Conservation (phyloP, 2,888 invertebrate genomes). For the Griposia aprilina region DNA sequence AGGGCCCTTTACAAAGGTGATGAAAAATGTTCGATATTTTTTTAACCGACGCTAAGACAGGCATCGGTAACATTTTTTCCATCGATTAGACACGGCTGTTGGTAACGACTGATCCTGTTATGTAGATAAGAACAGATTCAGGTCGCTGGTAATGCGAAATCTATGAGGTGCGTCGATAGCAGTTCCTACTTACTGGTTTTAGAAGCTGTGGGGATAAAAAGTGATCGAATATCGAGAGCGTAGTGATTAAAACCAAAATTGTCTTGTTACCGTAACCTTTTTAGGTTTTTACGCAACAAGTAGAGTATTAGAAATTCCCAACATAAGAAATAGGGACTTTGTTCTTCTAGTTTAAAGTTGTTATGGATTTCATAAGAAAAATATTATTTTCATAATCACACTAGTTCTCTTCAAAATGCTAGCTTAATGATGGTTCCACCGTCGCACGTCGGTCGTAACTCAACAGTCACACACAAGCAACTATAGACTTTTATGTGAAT, state of each 20-base stretch:
- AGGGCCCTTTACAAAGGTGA: neutral
- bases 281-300: neutral
- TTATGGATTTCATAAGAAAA: neutral
- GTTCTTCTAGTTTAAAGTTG: neutral
- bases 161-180: conserved; percentile 34
- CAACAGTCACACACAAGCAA: neutral
- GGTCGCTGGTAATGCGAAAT: conserved; percentile 22
- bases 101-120: conserved; percentile 40
- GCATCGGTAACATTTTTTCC: conserved; percentile 11
- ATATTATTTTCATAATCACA: neutral
- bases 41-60: conserved; percentile 1
- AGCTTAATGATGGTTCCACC: neutral
- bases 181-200: neutral
- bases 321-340: neutral
- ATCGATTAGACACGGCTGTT: conserved; percentile 30
- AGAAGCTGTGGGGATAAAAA: neutral
- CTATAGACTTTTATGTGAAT: too few relatives aligned
- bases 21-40: neutral
- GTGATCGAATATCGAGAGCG: neutral
- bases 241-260: neutral
- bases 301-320: neutral
- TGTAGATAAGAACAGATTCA: conserved; percentile 21
- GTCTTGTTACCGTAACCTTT: neutral
- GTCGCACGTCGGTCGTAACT: neutral
- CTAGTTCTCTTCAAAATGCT: too few relatives aligned